Evolutionary conservation across 1,140 invertebrate genomes (phyloP).

Genomic region (Monomorium pharaonis): DNA sequence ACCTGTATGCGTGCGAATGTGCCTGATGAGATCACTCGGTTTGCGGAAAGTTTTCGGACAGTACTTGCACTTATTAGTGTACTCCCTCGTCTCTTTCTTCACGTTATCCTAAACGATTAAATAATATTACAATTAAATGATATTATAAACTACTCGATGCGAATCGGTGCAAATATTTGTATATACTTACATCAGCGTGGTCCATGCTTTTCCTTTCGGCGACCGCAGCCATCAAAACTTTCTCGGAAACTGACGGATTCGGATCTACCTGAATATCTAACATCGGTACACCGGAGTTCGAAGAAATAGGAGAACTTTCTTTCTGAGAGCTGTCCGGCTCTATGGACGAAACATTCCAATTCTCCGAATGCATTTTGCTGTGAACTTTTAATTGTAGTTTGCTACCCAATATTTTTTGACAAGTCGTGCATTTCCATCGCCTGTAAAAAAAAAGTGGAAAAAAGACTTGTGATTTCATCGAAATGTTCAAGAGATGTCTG

Average conservation of each 20-base stretch:
- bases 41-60: conserved; percentile 87
- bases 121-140: background rate
- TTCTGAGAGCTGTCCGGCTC: conserved; percentile 67
- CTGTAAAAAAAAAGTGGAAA: background rate
- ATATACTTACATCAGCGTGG: conserved; percentile 51
- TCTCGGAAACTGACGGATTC: conserved; percentile 84
- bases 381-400: conserved; percentile 70
- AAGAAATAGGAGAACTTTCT: conserved; percentile 16
- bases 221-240: conserved; percentile 85
- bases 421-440: conserved; percentile 67
- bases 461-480: background rate
- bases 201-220: conserved; percentile 78
- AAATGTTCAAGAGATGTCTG: background rate
- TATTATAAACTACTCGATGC: background rate
- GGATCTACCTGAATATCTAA: conserved; percentile 38
- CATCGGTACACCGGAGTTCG: conserved; percentile 22
- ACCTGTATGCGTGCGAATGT: conserved; percentile 88
- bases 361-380: conserved; percentile 60
- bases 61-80: conserved; percentile 85
- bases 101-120: conserved; percentile 31
- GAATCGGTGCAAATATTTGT: background rate
- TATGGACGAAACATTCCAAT: conserved; percentile 53
- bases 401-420: conserved; percentile 66
- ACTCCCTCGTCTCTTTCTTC: conserved; percentile 75
- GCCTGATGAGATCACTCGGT: conserved; percentile 85